A percentile compares a stretch with the other conserved stretches of the same genome.
These are phyloP conservation scores for Chaetops frenatus DNA, from an alignment of 2,113 vertebrate genomes.

Conservation along the genomic window DNA sequence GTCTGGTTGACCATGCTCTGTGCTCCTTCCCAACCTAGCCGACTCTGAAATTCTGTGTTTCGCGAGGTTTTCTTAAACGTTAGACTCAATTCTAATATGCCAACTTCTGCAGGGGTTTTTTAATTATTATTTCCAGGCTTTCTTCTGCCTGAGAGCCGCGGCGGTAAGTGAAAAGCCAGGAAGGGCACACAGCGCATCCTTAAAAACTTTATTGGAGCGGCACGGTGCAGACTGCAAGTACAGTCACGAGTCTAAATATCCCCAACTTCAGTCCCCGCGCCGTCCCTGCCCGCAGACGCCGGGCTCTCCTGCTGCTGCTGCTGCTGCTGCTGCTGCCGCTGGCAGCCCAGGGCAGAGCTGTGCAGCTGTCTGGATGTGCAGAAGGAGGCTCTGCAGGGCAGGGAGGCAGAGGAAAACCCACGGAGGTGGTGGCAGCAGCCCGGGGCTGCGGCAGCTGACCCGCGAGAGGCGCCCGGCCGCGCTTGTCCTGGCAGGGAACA, in stretches of 20 bases:
- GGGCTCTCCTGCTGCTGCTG: background rate
- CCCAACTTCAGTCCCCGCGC: background rate
- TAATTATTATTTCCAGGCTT: background rate
- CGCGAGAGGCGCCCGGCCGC: rapidly evolving
- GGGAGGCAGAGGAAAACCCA: background rate
- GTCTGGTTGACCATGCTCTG: too few relatives aligned
- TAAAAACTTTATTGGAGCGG: conserved; percentile 50
- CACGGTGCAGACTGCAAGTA: background rate
- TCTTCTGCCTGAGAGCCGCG: background rate
- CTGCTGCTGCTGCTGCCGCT: background rate
- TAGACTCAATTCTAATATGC: too few relatives aligned
- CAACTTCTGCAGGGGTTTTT: rapidly evolving
- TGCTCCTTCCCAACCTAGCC: too few relatives aligned
- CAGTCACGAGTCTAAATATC: conserved; percentile 16
- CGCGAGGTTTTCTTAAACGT: too few relatives aligned
- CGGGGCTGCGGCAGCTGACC: background rate
- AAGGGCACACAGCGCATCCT: background rate
- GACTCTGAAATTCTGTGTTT: too few relatives aligned
- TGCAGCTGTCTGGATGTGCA: background rate
- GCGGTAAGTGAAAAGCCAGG: background rate
- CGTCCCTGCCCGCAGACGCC: background rate
- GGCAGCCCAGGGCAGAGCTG: background rate
- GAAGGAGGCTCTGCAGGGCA: background rate
- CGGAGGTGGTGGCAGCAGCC: background rate
- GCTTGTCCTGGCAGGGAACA: background rate